phyloP scores from a whole-genome alignment of 1,140 invertebrate species.

The Brachionus rubens region DNA sequence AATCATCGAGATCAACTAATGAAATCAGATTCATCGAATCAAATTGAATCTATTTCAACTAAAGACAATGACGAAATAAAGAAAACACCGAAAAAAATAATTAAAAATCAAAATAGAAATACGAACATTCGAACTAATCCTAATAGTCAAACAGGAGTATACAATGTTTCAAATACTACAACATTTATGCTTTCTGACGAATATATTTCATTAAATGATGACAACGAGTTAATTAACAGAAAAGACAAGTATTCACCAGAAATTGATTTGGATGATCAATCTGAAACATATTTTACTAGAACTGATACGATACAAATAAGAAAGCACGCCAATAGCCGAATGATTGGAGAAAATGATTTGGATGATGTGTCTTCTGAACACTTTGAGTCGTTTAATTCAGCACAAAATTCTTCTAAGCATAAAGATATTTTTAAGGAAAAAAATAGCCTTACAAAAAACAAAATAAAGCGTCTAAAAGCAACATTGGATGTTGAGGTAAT shows the following conservation, averaged over 20 bases:
- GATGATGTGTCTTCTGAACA: background rate
- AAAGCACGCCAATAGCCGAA: background rate
- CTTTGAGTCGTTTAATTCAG: background rate
- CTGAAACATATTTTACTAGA: background rate
- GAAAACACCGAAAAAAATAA: background rate
- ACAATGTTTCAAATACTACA: no score
- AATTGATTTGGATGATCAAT: background rate
- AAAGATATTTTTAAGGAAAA: background rate
- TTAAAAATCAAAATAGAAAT: background rate
- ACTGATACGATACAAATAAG: background rate
- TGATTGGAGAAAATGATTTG: background rate
- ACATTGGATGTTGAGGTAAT: background rate
- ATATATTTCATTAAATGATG: background rate
- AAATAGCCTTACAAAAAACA: background rate
- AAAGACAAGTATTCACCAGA: background rate
- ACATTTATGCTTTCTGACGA: background rate
- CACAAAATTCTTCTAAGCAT: background rate
- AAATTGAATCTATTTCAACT: no score
- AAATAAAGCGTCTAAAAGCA: background rate
- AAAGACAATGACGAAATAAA: no score
- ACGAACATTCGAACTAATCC: no score
- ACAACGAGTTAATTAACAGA: background rate
- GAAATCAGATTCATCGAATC: constrained; percentile 1
- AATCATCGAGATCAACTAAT: constrained; percentile 44
- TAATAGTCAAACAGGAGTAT: no score